Percentiles rank a stretch among this genome's conserved stretches.
Evolutionary conservation across 2,113 vertebrate genomes (phyloP).

Genomic region (Cochlearius cochlearius): DNA sequence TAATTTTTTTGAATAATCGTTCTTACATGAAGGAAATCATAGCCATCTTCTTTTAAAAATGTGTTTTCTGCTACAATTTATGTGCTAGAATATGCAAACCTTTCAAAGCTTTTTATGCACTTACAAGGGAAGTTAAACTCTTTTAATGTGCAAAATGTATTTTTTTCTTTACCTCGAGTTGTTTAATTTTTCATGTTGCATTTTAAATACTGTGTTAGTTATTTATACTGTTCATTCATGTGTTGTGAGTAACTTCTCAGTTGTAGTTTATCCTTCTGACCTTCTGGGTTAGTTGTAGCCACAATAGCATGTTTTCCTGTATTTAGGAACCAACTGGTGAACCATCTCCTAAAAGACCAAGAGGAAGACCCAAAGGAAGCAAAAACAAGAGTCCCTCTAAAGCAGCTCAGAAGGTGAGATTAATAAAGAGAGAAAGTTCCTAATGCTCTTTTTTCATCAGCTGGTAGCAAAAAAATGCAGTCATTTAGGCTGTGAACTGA

Average conservation of each 20-base stretch:
- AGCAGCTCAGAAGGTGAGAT: conserved; percentile 93
- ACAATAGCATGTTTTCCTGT: conserved; percentile 72
- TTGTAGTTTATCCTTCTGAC: neutral
- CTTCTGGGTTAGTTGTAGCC: conserved; percentile 35
- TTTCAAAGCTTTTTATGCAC: neutral
- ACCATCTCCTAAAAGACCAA: conserved; percentile 94
- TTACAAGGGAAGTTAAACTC: neutral
- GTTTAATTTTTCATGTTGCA: neutral
- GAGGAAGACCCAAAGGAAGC: conserved; percentile 96
- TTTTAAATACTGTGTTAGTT: conserved; percentile 14
- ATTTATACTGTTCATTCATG: conserved; percentile 17
- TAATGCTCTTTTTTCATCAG: neutral
- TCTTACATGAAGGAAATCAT: neutral
- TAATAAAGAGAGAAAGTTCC: conserved; percentile 13
- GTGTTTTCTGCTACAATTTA: neutral
- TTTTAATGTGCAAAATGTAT: neutral
- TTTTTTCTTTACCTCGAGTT: neutral
- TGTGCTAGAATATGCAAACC: neutral
- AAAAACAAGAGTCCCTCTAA: conserved; percentile 98
- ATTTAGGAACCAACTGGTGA: conserved; percentile 90
- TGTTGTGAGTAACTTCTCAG: conserved; percentile 13
- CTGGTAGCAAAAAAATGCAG: neutral
- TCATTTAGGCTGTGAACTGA: neutral
- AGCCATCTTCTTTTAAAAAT: neutral
- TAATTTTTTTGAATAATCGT: neutral